Evolutionary conservation across 2,888 invertebrate species (phyloP), one percentile per base, ranked within the genome.

Genomic region (Drosophila percnosoma): DNA sequence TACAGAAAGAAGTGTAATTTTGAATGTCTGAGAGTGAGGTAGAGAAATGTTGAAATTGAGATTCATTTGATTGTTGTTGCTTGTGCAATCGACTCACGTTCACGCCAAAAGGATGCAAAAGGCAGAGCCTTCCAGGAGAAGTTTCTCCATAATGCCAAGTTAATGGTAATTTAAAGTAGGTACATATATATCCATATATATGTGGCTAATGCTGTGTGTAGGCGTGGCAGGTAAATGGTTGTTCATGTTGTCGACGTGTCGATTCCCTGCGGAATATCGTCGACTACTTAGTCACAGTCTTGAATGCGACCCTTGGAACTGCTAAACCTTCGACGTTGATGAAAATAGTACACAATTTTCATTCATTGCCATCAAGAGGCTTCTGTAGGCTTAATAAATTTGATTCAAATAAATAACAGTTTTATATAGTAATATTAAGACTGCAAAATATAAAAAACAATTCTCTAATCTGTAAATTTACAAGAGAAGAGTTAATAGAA

Each of bases 61-160:
- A 80, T 88, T 80, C 69, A 88, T 80, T 88, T 86, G 72, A 80
- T 88, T 78, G 68, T 82, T 68, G 58, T 70, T 77, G 71, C 54
- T 88, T 84, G 68, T 64, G 70, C 63, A 84, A 86, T 72, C 89
- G 62, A 68, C 80, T 86, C 89, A 84, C 84, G 84, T 84, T 74
- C 71, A 34, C 21, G 34, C 36, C 58, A 49, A 60, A 79, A 76
- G 80, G 83, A 85, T 85, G 71, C 78, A 60, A 59, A 67, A 70
- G 65, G 71, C 33, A 33, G 33, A 11, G 33, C 33, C 33, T 33
- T 33, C 33, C 4, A 33, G 33, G 4, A 33, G 11, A 33, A 33
- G 29, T 10, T 54, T 52, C 15, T 29, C 27, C 24, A 13, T 31
- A 54, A 52, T 74, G 48, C 40, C 69, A 38, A 65, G 13, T 71